These are phyloP conservation scores for Amiota mariae DNA, from an alignment of 2,888 invertebrate genomes.

Conservation along the genomic window DNA sequence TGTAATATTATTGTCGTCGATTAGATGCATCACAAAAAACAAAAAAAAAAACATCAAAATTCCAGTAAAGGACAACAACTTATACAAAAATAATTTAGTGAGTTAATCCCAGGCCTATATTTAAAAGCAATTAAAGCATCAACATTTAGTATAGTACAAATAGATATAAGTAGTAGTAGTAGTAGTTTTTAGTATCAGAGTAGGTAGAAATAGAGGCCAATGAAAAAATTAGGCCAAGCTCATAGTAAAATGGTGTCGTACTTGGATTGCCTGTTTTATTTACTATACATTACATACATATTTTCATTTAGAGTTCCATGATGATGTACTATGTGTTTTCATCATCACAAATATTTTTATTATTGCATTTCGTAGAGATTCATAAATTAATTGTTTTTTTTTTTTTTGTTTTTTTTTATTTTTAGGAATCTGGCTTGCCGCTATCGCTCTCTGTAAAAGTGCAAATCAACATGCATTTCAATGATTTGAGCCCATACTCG, in stretches of 20 bases:
- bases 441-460: conserved; percentile 85
- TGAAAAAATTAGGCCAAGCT: conserved; percentile 54
- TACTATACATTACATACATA: conserved; percentile 19
- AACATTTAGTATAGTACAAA: background rate
- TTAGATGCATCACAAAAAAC: background rate
- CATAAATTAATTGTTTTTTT: conserved; percentile 44
- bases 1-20: background rate
- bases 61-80: conserved; percentile 32
- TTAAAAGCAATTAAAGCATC: conserved; percentile 37
- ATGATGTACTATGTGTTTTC: too few relatives aligned
- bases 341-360: conserved; percentile 3
- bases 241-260: conserved; percentile 45
- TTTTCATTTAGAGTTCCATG: conserved; percentile 26
- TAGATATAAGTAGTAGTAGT: too few relatives aligned
- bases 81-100: conserved; percentile 18
- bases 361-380: conserved; percentile 1
- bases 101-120: conserved; percentile 43
- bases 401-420: conserved; percentile 42
- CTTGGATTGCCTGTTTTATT: conserved; percentile 33
- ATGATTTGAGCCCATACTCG: conserved; percentile 79
- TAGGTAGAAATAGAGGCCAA: conserved; percentile 18
- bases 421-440: conserved; percentile 83
- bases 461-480: conserved; percentile 90
- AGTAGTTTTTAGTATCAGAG: too few relatives aligned
- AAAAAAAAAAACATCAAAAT: conserved; percentile 29